phyloP scores from a whole-genome alignment of 2,113 vertebrate species.

The Amphiprion percula region DNA sequence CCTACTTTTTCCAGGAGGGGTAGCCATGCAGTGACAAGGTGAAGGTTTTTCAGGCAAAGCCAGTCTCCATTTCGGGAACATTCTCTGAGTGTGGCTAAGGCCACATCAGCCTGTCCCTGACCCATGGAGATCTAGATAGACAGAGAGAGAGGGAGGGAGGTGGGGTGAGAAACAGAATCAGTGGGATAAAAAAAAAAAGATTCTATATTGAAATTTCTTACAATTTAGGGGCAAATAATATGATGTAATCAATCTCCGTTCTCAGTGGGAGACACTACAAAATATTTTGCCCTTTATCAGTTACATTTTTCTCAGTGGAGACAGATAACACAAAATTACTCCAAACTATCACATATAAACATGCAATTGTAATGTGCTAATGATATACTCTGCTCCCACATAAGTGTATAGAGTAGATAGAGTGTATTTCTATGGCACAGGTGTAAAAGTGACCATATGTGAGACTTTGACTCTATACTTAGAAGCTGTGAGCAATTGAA shows the following conservation, averaged over 20 bases:
- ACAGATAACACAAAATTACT: too few relatives aligned
- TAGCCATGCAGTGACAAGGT: slow-evolving; percentile 96
- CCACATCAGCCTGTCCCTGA: slow-evolving; percentile 96
- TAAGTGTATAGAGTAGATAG: too few relatives aligned
- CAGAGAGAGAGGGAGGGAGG: slow-evolving; percentile 16
- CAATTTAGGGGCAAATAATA: slow-evolving; percentile 13
- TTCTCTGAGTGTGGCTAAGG: slow-evolving; percentile 92
- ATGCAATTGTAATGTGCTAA: neutral
- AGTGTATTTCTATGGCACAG: too few relatives aligned
- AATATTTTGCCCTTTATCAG: slow-evolving; percentile 4
- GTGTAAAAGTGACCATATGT: too few relatives aligned
- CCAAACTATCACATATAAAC: neutral
- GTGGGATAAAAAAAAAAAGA: slow-evolving; percentile 43
- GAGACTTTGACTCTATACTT: neutral
- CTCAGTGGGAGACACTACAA: neutral
- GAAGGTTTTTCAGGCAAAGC: slow-evolving; percentile 98
- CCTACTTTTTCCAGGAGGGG: slow-evolving; percentile 94
- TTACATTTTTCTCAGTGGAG: neutral
- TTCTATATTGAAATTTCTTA: slow-evolving; percentile 32
- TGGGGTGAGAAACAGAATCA: slow-evolving; percentile 34
- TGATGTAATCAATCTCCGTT: slow-evolving; percentile 29
- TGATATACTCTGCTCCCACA: slow-evolving; percentile 1
- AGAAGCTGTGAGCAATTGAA: neutral
- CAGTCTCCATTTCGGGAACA: slow-evolving; percentile 92
- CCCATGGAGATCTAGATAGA: slow-evolving; percentile 95